phyloP scores from a whole-genome alignment of 2,113 vertebrate genomes.

The Nymphicus hollandicus region DNA sequence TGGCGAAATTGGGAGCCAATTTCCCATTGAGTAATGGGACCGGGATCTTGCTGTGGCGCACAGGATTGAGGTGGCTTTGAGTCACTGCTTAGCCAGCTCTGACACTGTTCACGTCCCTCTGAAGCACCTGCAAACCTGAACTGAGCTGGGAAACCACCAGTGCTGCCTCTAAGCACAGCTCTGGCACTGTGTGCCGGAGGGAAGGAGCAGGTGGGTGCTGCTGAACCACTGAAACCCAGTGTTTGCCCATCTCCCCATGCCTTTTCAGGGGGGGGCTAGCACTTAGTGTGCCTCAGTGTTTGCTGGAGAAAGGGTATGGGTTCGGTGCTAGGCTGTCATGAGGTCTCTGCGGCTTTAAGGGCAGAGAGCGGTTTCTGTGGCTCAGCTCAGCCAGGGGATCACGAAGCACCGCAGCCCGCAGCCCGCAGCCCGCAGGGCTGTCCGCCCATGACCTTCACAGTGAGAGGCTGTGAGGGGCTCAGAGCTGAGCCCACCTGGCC shows the following conservation, averaged over 20 bases:
- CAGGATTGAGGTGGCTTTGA: constrained; percentile 39
- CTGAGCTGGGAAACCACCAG: accelerated
- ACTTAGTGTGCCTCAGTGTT: accelerated
- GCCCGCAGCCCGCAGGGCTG: background rate
- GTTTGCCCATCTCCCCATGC: background rate
- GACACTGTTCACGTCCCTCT: background rate
- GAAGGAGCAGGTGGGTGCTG: background rate
- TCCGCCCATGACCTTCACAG: accelerated
- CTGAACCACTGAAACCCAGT: background rate
- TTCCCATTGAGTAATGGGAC: constrained; percentile 55
- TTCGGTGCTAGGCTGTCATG: accelerated
- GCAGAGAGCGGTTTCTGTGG: background rate
- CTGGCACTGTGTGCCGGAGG: accelerated
- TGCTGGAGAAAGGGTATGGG: background rate
- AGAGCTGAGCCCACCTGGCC: background rate
- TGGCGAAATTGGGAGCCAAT: constrained; percentile 16
- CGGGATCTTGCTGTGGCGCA: background rate
- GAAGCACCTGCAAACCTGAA: background rate
- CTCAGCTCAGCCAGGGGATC: background rate
- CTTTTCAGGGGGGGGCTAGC: accelerated
- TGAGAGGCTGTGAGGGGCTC: background rate
- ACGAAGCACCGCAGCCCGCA: accelerated
- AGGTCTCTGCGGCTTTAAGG: background rate
- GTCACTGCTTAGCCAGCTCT: background rate
- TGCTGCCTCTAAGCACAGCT: background rate